Evolutionary conservation across 1,140 invertebrate genomes (phyloP), one percentile per base, ranked within the genome.

Genomic region (Plodia interpunctella): DNA sequence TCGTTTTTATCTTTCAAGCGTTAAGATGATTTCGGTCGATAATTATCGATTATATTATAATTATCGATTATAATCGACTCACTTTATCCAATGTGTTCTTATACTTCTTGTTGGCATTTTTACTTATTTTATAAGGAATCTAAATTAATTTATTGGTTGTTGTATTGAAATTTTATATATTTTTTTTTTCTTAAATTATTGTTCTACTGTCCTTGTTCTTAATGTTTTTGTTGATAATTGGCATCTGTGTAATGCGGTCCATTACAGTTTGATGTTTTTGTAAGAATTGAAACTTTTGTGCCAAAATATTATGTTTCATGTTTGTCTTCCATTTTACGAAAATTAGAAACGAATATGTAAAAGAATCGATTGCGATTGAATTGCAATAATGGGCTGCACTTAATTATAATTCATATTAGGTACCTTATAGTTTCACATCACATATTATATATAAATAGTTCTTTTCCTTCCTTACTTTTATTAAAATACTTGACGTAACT

Each of bases 131-230:
- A 87, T 88, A 87, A 89, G 85, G 76, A 79, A 79, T 84, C 87
- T 82, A 89, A 89, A 89, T 88, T 89, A 89, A 88, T 88, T 89
- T 89, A 89, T 89, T 88, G 85, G 87, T 89, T 89, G 82, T 89
- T 89, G 80, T 83, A 87, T 89, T 86, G 74, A 88, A 87, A 89
- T 80, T 86, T 88, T 87, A 79, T 83, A 83, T 85, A 76, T 78
- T 76, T 78, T 84, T 76, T 78, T 84, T 80, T 78, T 78, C 72
- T 80, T 85, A 85, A 85, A 87, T 87, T 87, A 84, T 88, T 86
- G 70, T 79, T 81, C 70, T 83, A 78, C 66, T 78, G 52, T 79
- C 69, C 70, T 72, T 32, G 9, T 72, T 66, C 28, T 73, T 79
- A 64, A 71, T 58, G 38, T 65, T 80, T 82, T 79, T 84, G 74